Evolutionary conservation across 2,797 vertebrate genomes (phyloP).

Genomic region (Bovichtus diacanthus): DNA sequence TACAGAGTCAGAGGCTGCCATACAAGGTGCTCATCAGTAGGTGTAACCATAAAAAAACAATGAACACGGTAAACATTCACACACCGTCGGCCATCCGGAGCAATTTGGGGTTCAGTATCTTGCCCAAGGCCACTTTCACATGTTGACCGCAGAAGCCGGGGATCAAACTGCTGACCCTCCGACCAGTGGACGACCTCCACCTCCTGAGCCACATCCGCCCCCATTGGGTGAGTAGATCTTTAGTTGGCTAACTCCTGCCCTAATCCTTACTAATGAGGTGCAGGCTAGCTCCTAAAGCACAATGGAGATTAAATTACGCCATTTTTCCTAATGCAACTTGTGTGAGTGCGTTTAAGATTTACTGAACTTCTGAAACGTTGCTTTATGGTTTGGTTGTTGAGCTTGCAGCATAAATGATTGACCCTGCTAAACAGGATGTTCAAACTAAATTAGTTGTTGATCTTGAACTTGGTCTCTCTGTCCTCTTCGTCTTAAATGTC

Average conservation of each 20-base stretch:
- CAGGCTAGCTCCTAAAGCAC: background rate
- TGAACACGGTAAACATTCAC: too few relatives aligned
- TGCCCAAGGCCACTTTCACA: background rate
- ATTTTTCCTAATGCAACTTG: background rate
- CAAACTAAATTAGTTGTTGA: background rate
- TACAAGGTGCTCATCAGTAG: too few relatives aligned
- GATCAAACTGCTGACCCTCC: background rate
- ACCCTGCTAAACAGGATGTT: background rate
- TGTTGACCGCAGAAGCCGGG: background rate
- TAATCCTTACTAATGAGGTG: conserved; percentile 35
- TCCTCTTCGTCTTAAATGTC: background rate
- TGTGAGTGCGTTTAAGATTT: background rate
- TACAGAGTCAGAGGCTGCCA: background rate
- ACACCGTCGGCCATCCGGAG: too few relatives aligned
- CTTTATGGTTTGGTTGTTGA: background rate
- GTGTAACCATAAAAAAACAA: too few relatives aligned
- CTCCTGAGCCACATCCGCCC: background rate
- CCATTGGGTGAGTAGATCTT: conserved; percentile 24
- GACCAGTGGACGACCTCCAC: background rate
- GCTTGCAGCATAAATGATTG: background rate
- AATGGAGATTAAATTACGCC: conserved; percentile 7
- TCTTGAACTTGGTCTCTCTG: background rate
- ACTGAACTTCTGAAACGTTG: background rate
- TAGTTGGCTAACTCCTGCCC: conserved; percentile 11
- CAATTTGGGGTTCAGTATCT: background rate